These are phyloP conservation scores for Brachyhypopomus occidentalis DNA, from an alignment of 2,113 vertebrate genomes.

Conservation along the genomic window DNA sequence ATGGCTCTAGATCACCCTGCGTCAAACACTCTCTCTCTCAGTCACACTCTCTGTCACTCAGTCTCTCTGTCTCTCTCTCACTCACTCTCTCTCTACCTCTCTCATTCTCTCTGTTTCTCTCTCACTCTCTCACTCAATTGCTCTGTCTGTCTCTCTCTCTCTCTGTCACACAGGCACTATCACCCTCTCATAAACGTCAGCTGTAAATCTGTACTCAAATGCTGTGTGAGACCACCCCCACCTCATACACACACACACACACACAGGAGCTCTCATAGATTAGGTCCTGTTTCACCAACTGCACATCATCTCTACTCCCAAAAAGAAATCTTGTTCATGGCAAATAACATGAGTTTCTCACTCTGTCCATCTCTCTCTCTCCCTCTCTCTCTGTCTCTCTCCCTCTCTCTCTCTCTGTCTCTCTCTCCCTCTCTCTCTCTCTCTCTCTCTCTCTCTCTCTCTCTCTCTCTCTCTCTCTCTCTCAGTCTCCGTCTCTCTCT, in stretches of 20 bases:
- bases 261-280: not conserved
- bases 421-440: not conserved
- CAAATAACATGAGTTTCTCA: no score
- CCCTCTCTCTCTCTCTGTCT: not conserved
- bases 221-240: conserved; percentile 60
- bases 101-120: conserved; percentile 61
- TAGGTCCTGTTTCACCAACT: no score
- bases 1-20: conserved; percentile 71
- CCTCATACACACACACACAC: conserved; percentile 35
- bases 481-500: conserved; percentile 2
- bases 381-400: no score
- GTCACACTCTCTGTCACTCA: no score
- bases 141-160: no score
- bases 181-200: conserved; percentile 73
- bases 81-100: not conserved
- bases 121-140: no score
- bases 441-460: not conserved
- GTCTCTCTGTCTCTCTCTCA: not conserved
- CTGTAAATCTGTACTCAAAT: conserved; percentile 76
- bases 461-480: not conserved
- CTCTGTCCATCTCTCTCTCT: no score
- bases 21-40: conserved; percentile 63
- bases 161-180: conserved; percentile 50
- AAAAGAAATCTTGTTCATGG: no score
- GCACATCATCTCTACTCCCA: no score